Base-by-base conservation (phyloP, 2,888 invertebrate genomes). In the Miltochrista miniata region DNA sequence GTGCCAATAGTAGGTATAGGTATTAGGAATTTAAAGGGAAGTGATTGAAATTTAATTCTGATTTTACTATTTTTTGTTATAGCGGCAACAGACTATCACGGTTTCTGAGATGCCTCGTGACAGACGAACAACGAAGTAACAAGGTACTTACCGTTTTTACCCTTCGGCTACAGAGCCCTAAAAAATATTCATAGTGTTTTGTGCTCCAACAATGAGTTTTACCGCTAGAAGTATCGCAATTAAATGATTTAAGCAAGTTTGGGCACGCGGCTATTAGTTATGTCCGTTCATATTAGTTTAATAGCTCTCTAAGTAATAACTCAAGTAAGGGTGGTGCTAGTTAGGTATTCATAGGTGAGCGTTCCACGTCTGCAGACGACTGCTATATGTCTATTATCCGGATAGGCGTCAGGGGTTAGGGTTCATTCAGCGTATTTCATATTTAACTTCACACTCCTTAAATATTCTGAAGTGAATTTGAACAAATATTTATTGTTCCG, bases 361-460 rank as follows among this genome's bases (percentile, higher is more conserved):
- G 49, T 44, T 51, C 47, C 50, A 45, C 36, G 54, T 53, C 58
- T 53, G 51, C 39, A 39, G 43, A 51, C 43, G 18, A 24, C 18
- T 24, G 42, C 64, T 68, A 70, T 71, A 60, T 69, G n/a, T n/a
- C n/a, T n/a, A 68, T 70, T 64, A 71, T 64, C 60, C 48, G 34
- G 61, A 66, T 68, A 59, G 61, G 57, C 56, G 54, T 52, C 44
- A 45, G 40, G 45, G 68, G 59, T 61, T 59, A 31, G 45, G 58
- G 65, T 61, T 74, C 64, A 67, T 58, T 37, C 57, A 42, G 46
- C 50, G 47, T 49, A 30, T 14, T 64, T 61, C 61, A 61, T 51
- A 48, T 60, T 60, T 60, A 62, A 62, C 54, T 24, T 24, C 59
- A 11, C 7, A 35, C 34, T 44, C 35, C 35, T 35, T 35, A 13